These are phyloP conservation scores for Tragopan temminckii DNA, from an alignment of 2,797 vertebrate species.

Conservation along the genomic window DNA sequence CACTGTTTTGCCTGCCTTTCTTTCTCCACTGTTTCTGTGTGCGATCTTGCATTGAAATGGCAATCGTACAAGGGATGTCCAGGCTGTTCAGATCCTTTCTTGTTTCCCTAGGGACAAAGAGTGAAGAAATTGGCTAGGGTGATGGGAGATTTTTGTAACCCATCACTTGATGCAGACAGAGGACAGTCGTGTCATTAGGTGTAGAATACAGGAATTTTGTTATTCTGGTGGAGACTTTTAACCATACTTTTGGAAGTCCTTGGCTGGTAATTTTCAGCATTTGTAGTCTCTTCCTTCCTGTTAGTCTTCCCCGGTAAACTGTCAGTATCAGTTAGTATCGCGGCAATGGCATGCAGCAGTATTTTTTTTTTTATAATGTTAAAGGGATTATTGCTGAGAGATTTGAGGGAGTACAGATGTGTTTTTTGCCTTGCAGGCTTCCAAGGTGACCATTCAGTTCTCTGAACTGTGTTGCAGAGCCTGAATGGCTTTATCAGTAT, in stretches of 20 bases:
- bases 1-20: conserved; percentile 6
- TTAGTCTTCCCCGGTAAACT: conserved; percentile 22
- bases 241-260: background rate
- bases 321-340: background rate
- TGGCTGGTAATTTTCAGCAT: background rate
- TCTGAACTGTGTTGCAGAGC: background rate
- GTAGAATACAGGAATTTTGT: background rate
- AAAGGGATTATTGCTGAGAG: conserved; percentile 47
- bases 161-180: background rate
- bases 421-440: conserved; percentile 4
- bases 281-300: conserved; percentile 4
- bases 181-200: background rate
- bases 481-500: background rate
- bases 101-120: conserved; percentile 20
- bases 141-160: conserved; percentile 4
- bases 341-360: conserved; percentile 19
- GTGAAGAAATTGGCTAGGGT: conserved; percentile 13
- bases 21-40: background rate
- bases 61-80: background rate
- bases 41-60: conserved; percentile 1
- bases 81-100: background rate
- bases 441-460: conserved; percentile 46
- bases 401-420: conserved; percentile 17
- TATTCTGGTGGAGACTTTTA: background rate
- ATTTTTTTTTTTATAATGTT: conserved; percentile 13